Base-by-base conservation (phyloP, 2,113 vertebrate genomes). In the Cyprichromis sp. region DNA sequence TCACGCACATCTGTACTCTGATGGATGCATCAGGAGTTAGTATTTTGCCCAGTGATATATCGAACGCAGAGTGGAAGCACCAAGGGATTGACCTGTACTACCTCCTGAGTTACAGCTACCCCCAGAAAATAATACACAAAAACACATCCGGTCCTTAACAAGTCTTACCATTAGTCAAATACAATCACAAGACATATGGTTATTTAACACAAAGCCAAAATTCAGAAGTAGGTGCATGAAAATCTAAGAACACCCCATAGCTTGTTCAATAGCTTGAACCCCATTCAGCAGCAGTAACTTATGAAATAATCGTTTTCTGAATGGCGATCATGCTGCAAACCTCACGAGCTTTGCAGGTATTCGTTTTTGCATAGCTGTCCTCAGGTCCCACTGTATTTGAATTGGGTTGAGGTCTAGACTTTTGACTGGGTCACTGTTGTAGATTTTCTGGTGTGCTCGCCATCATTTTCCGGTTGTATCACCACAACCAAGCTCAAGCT, bases 281-380 rank as follows among this genome's bases (percentile, higher is more conserved):
- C 4, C 61, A 21, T 0, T 38, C 9, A 38, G 7, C 19, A 38
- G 34, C 7, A 66, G 19, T 38, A 66, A 0, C 34, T 38, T 21
- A 13, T 21, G 10, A 38, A 66, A n/a, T 38, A 38, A 66, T 1
- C 0, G 2, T 19, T 63, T 34, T 63, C 61, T 38, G 59, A 36
- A 63, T 7, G 4, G 57, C 9, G 34, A 0, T 34, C 59, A 63
- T 11, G 0, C 59, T 63, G 29, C 16, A 63, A 63, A 63, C 9
- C 59, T 63, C 59, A 0, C 0, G 19, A 66, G 61, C 34, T 66
- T 38, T 38, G 19, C 34, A 21, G 19, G 34, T 13, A 21, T 66
- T 66, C 13, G 19, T 38, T 66, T 66, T 66, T 66, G 34, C 31
- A 66, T 4, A 68, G 63, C 63, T 21, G 10, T 5, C 19, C 11